Percentiles rank a stretch among this genome's conserved stretches.
Conservation (phyloP, 2,888 invertebrate genomes). For the Biston betularia region DNA sequence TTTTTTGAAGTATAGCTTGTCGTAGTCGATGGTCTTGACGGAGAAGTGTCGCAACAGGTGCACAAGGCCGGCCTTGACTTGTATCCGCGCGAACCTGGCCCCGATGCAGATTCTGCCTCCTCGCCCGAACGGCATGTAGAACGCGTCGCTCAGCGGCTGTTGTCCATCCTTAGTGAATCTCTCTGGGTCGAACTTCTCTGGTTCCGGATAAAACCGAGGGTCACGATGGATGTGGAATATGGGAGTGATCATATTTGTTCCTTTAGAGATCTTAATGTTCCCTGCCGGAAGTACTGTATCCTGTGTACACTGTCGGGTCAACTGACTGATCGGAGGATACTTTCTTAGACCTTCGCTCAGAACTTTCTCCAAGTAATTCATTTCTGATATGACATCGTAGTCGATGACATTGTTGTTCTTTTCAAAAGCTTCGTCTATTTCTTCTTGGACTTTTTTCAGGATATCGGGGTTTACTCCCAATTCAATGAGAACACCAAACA, state of each 20-base stretch:
- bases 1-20: slow-evolving; percentile 21
- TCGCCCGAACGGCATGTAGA: slow-evolving; percentile 64
- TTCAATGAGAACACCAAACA: slow-evolving; percentile 9
- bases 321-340: slow-evolving; percentile 63
- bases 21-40: slow-evolving; percentile 18
- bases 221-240: slow-evolving; percentile 72
- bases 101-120: slow-evolving; percentile 47
- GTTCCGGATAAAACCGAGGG: slow-evolving; percentile 72
- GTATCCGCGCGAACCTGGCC: slow-evolving; percentile 48
- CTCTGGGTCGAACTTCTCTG: slow-evolving; percentile 67
- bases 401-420: not conserved
- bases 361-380: slow-evolving; percentile 10
- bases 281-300: slow-evolving; percentile 65
- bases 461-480: slow-evolving; percentile 6
- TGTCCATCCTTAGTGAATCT: slow-evolving; percentile 46
- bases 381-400: slow-evolving; percentile 4
- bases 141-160: slow-evolving; percentile 38
- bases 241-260: slow-evolving; percentile 61
- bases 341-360: slow-evolving; percentile 23
- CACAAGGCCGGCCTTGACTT: slow-evolving; percentile 34
- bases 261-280: slow-evolving; percentile 64
- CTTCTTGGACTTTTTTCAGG: slow-evolving; percentile 15
- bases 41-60: slow-evolving; percentile 30
- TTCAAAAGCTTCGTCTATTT: slow-evolving; percentile 16
- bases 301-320: slow-evolving; percentile 56